Evolutionary conservation across 2,113 vertebrate genomes (phyloP), one percentile per base, ranked within the genome.

Genomic region (Hydropotes inermis): DNA sequence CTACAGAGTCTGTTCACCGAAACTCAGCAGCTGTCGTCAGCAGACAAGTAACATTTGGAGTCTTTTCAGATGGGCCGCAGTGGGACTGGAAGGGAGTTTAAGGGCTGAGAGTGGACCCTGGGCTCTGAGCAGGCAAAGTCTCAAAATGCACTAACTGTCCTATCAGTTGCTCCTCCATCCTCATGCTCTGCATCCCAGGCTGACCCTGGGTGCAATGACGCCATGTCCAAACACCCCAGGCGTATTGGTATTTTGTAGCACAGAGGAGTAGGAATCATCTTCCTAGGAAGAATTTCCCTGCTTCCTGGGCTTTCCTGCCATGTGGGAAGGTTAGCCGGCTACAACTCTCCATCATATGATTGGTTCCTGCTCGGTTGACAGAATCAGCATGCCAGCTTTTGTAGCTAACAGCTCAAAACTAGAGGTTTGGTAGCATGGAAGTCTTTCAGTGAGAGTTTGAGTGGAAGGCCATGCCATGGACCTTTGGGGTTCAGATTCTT

Each of bases 301-400:
- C 15, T 30, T 64, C 12, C 28, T 0, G 5, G 39, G 55, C 74
- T 8, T 61, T 2, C 1, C 52, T 33, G 21, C 57, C 21, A 7
- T 8, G 1, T 9, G 12, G 47, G 5, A 6, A 30, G 52, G 16
- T 19, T 4, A 15, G 33, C 43, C 15, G 19, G 36, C 64, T 13
- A 45, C 9, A 36, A 33, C 39, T 82, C 54, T 25, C 36, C 5
- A 0, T 1, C 21, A 8, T 6, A 25, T 4, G 0, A 39, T 10
- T 5, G 21, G 45, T 27, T 79, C 45, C 50, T 15, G 11, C 16
- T 33, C 3, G 2, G 6, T 2, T 21, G 30, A 54, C 47, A 55
- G 28, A 10, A 23, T 30, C 23, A 83, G 89, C 25, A 2, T 36
- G 50, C 79, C n/a, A 50, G 39, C 17, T 54, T 47, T 55, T 28